Base-by-base conservation (phyloP, 2,888 invertebrate species). In the Bembecia ichneumoniformis region DNA sequence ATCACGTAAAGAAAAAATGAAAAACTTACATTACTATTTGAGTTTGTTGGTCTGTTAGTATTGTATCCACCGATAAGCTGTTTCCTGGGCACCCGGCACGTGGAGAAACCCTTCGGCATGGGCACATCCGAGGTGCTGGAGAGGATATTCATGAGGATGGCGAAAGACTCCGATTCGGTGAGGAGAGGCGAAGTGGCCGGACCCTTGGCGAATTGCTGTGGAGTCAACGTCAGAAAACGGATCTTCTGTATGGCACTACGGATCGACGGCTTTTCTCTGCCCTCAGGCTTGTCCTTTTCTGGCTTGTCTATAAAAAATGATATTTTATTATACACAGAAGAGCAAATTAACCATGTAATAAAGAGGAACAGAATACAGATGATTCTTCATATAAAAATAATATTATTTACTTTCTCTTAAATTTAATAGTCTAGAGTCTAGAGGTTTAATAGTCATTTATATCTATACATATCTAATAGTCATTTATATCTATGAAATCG, bases 151-250 rank as follows among this genome's bases (percentile, higher is more conserved):
- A 95, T 94, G 1, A 96, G 83, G 51, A 96, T 92, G 0, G 93
- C 91, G 65, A 94, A 92, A 11, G 94, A 92, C 69, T 96, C 95
- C 1, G 93, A 89, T 72, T 94, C 92, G 0, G 91, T 89, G 20
- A 96, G 84, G 7, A 95, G 78, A n/a, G 88, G 81, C 11, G 94
- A 94, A 47, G 91, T 89, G 0, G 93, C 94, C 0, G 95, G 94
- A 0, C 94, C 94, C 63, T 93, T 93, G 0, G 95, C 94, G 72
- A 96, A 95, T 79, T 95, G 93, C 68, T 94, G 91, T 0, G 95
- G 93, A 0, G 91, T 91, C 58, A 96, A 80, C 0, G 94, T 94
- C 10, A 95, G 86, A 77, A 95, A 95, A 17, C 95, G 89, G 53
- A 96, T 92, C 77, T 94, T 93, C 66, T 91, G 91, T 1, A 95